phyloP scores from a whole-genome alignment of 2,888 invertebrate genomes.

The Heteropelma amictum region DNA sequence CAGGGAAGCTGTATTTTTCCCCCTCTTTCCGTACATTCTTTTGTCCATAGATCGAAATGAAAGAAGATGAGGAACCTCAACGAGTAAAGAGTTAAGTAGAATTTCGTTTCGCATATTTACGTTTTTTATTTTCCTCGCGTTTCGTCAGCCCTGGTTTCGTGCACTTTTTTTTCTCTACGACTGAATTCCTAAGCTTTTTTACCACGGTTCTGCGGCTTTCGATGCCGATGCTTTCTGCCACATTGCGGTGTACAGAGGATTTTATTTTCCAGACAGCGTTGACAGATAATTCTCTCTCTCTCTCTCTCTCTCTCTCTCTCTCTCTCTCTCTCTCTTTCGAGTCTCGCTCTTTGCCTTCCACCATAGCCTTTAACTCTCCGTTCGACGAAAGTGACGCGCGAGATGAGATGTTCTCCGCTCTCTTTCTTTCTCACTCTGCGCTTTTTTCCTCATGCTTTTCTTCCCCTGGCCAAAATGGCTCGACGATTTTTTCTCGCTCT shows the following conservation, averaged over 20 bases:
- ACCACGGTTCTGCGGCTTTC: neutral
- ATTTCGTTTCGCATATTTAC: slow-evolving; percentile 11
- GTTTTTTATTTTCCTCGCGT: slow-evolving; percentile 4
- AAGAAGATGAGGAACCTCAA: slow-evolving; percentile 17
- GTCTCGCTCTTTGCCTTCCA: neutral
- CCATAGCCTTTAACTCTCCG: neutral
- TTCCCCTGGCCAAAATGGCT: neutral
- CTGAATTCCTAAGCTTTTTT: slow-evolving; percentile 26
- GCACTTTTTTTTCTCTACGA: neutral
- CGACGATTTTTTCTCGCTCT: slow-evolving; percentile 3
- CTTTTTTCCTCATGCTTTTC: slow-evolving; percentile 6
- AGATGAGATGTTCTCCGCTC: slow-evolving; percentile 29
- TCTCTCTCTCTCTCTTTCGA: slow-evolving; percentile 11
- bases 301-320: slow-evolving; percentile 18
- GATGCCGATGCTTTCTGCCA: slow-evolving; percentile 27
- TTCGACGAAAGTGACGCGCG: neutral
- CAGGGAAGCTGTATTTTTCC: slow-evolving; percentile 3
- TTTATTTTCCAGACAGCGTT: slow-evolving; percentile 41
- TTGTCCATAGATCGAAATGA: slow-evolving; percentile 18
- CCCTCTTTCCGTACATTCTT: slow-evolving; percentile 26
- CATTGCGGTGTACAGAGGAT: slow-evolving; percentile 4
- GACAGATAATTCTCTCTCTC: slow-evolving; percentile 25
- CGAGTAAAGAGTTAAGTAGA: slow-evolving; percentile 26
- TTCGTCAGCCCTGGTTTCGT: slow-evolving; percentile 10
- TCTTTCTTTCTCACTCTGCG: neutral